A percentile compares a stretch with the other conserved stretches of the same genome.
Evolutionary conservation across 2,113 vertebrate species (phyloP).

Genomic region (Dromas ardeola): DNA sequence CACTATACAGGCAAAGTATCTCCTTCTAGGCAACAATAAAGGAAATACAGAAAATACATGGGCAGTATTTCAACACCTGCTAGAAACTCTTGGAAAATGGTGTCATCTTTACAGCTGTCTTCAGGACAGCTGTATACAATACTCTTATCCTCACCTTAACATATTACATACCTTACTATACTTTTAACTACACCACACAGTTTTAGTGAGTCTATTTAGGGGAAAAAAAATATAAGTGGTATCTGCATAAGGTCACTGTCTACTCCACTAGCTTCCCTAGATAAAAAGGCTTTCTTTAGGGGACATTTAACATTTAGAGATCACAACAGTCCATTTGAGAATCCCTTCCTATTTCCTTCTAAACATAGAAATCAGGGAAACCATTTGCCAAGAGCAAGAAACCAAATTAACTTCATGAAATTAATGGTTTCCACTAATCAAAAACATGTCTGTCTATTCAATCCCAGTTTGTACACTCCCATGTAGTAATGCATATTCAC

Average conservation of each 20-base stretch:
- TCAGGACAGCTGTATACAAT: neutral
- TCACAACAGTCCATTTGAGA: neutral
- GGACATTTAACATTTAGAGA: neutral
- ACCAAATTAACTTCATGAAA: neutral
- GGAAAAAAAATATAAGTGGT: neutral
- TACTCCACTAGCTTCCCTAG: neutral
- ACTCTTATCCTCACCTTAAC: neutral
- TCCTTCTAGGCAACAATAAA: neutral
- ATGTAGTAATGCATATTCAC: neutral
- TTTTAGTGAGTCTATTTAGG: neutral
- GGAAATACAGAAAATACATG: neutral
- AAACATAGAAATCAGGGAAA: neutral
- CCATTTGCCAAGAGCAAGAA: neutral
- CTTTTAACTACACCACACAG: neutral
- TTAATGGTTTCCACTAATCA: neutral
- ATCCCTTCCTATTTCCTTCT: neutral
- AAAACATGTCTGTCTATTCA: neutral
- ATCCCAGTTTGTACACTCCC: neutral
- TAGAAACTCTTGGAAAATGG: neutral
- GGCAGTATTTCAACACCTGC: neutral
- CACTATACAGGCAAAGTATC: neutral
- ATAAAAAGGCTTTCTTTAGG: neutral
- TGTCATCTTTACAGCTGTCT: neutral
- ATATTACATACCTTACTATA: neutral
- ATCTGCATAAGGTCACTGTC: neutral